These are phyloP conservation scores for Stichodactyla mertensii DNA, from an alignment of 64 coral and sea anemone species.

Conservation along the genomic window DNA sequence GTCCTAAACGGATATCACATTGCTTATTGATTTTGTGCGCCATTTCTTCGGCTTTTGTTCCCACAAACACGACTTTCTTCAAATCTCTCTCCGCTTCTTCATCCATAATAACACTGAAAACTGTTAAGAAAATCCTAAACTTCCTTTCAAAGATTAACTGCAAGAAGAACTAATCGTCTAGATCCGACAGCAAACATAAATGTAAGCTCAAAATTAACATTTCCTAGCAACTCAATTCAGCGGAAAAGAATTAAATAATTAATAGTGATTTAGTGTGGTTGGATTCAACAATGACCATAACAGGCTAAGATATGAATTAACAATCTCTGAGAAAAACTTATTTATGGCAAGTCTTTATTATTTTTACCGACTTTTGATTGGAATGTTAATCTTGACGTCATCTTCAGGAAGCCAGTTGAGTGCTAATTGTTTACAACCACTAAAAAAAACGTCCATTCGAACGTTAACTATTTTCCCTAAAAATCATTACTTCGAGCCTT, in stretches of 20 bases:
- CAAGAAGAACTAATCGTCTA: neutral
- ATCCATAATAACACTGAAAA: neutral
- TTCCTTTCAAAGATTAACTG: conserved; percentile 6
- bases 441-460: no score
- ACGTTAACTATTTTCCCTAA: no score
- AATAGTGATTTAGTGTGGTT: neutral
- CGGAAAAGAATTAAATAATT: conserved; percentile 16
- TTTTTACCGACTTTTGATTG: neutral
- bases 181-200: conserved; percentile 3
- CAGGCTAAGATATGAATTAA: neutral
- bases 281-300: neutral
- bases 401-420: no score
- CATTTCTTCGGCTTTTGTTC: conserved; percentile 36
- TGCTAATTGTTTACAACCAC: no score
- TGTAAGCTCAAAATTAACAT: neutral
- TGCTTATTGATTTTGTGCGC: conserved; percentile 46
- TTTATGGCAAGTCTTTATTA: neutral
- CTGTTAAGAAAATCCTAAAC: neutral
- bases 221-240: conserved; percentile 6
- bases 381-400: no score
- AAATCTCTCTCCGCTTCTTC: neutral
- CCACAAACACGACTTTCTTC: conserved; percentile 14
- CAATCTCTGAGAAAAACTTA: neutral
- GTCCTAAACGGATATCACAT: conserved; percentile 30
- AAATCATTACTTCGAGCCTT: no score